A percentile compares a stretch with the other conserved stretches of the same genome.
Evolutionary conservation across 2,113 vertebrate species (phyloP).

Genomic region (Crypturellus undulatus): DNA sequence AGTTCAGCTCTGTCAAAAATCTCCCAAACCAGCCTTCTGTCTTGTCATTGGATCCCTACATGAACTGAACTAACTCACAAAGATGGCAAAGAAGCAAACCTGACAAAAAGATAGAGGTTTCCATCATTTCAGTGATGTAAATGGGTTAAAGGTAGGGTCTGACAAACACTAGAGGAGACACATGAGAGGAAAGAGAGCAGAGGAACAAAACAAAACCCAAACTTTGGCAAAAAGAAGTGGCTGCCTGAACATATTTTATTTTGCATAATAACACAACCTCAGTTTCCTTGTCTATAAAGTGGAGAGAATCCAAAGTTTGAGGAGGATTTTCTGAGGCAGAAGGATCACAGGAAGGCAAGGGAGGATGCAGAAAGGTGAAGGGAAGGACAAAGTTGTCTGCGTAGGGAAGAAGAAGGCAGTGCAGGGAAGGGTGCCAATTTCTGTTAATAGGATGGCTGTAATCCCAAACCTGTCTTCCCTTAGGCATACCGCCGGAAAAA

Average conservation of each 20-base stretch:
- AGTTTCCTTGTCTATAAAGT: not conserved
- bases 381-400: not conserved
- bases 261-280: not conserved
- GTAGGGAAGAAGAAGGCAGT: not conserved
- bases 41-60: not conserved
- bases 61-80: not conserved
- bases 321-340: not conserved
- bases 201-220: not conserved
- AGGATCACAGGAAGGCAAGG: not conserved
- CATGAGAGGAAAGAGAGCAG: not conserved
- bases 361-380: not conserved
- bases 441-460: conserved; percentile 18
- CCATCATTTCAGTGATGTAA: not conserved
- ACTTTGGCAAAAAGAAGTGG: not conserved
- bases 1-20: not conserved
- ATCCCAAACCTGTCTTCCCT: conserved; percentile 48
- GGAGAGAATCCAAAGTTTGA: not conserved
- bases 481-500: conserved; percentile 25
- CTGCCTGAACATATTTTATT: not conserved
- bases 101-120: not conserved
- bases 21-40: not conserved
- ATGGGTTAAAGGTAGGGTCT: not conserved
- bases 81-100: not conserved
- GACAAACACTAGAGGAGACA: not conserved
- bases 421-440: not conserved